Evolutionary conservation across 2,113 vertebrate species (phyloP).

Genomic region (Takifugu flavidus): DNA sequence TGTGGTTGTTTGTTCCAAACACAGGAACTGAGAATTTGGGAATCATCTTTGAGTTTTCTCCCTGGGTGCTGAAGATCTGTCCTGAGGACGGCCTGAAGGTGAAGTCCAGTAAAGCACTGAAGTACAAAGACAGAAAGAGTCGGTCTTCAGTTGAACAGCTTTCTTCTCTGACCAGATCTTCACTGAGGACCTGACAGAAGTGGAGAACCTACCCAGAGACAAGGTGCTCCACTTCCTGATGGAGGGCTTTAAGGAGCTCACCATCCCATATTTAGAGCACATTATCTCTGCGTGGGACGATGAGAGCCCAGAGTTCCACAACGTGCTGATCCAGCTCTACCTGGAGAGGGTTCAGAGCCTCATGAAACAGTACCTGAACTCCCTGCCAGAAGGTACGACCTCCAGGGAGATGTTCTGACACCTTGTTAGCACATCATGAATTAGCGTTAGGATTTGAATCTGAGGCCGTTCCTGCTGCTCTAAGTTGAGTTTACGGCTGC

Average conservation of each 20-base stretch:
- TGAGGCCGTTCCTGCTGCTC: too few relatives aligned
- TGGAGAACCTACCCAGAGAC: slow-evolving; percentile 88
- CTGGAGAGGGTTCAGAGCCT: slow-evolving; percentile 91
- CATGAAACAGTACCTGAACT: slow-evolving; percentile 92
- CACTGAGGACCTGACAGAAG: slow-evolving; percentile 95
- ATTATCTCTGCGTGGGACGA: slow-evolving; percentile 92
- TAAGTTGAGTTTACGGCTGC: background rate
- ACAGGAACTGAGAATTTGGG: slow-evolving; percentile 90
- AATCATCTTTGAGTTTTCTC: slow-evolving; percentile 92
- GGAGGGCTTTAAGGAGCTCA: slow-evolving; percentile 89
- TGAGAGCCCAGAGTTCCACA: slow-evolving; percentile 86
- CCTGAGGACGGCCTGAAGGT: slow-evolving; percentile 96
- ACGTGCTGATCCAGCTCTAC: slow-evolving; percentile 93
- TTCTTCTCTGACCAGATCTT: slow-evolving; percentile 81
- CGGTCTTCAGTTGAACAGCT: background rate
- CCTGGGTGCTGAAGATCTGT: slow-evolving; percentile 93
- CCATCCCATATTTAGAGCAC: slow-evolving; percentile 94
- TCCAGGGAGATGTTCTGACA: background rate
- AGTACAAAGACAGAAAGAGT: too few relatives aligned
- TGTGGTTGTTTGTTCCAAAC: background rate
- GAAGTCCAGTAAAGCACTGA: background rate
- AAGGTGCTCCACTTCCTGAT: slow-evolving; percentile 88
- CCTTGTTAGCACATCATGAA: background rate
- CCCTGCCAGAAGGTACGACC: slow-evolving; percentile 83
- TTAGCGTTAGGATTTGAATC: background rate